Evolutionary conservation across 2,797 vertebrate species (phyloP), one percentile per base, ranked within the genome.

Genomic region (Oreochromis mossambicus): DNA sequence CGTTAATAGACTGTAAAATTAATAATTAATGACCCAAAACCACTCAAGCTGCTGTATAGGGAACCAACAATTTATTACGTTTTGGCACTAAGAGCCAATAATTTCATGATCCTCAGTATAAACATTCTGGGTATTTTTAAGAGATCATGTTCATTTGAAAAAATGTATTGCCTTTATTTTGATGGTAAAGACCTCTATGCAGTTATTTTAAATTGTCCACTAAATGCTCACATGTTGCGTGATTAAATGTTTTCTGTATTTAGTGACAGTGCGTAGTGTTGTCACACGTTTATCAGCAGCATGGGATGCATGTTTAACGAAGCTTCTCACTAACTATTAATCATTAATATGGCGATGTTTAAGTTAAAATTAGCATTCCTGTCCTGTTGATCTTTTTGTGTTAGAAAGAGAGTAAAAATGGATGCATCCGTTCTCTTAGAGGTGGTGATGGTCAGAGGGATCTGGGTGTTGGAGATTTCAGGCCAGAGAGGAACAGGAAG

Each of bases 401-500:
- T 78, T 75, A n/a, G 17, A 32, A 50, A 48, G 4, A 70, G 21
- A 13, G 70, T 32, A 75, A 50, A 50, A 75, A 75, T 75, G 26
- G 43, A 75, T 32, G 26, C 17, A 12, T 70, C 38, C 17, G 43
- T 2, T 78, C 48, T 84, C 8, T 56, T 70, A 34, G 84, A 86
- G 79, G 90, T 85, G 82, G 76, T 82, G 90, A 90, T 88, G 81
- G 84, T 83, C 66, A 89, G 87, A 91, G 90, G 91, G 87, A 80
- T 93, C 88, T 89, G 87, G 82, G 86, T 91, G 84, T 93, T 91
- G 89, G 92, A 94, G 90, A 89, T 89, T 92, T 94, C 86, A 91
- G 90, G 84, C 94, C 87, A 86, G 88, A 95, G 92, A 96, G 92
- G 93, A 96, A 95, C 95, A 95, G 96, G 96, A 97, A 96, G 94